Conservation (phyloP, 1,140 invertebrate genomes). For the Bombus balteatus region DNA sequence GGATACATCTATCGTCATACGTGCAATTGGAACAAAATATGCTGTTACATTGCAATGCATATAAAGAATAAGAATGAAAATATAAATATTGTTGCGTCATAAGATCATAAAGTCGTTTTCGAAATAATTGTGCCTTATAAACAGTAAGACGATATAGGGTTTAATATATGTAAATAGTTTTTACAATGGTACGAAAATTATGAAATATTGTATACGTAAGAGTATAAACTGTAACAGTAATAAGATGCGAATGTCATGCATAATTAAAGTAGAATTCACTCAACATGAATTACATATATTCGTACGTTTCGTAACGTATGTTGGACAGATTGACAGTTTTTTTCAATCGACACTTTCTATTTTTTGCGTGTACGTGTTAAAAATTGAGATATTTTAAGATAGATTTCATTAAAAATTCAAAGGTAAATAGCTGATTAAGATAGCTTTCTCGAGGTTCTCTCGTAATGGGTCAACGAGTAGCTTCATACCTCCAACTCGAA, state of each 20-base stretch:
- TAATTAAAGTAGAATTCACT: neutral
- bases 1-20: neutral
- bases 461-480: neutral
- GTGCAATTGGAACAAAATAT: neutral
- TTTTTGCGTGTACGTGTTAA: neutral
- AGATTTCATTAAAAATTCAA: neutral
- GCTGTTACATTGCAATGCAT: neutral
- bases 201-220: neutral
- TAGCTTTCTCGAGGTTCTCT: neutral
- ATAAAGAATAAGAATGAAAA: neutral
- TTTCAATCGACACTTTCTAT: neutral
- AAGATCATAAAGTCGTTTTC: neutral
- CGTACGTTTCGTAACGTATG: neutral
- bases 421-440: neutral
- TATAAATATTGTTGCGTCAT: neutral
- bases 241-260: neutral
- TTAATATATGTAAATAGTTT: neutral
- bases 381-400: neutral
- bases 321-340: neutral
- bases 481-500: neutral
- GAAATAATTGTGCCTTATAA: neutral
- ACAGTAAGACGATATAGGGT: neutral
- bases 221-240: neutral
- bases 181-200: too few species aligned
- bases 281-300: neutral